Base-by-base conservation (phyloP, 2,888 invertebrate species). In the Heliconius sara region DNA sequence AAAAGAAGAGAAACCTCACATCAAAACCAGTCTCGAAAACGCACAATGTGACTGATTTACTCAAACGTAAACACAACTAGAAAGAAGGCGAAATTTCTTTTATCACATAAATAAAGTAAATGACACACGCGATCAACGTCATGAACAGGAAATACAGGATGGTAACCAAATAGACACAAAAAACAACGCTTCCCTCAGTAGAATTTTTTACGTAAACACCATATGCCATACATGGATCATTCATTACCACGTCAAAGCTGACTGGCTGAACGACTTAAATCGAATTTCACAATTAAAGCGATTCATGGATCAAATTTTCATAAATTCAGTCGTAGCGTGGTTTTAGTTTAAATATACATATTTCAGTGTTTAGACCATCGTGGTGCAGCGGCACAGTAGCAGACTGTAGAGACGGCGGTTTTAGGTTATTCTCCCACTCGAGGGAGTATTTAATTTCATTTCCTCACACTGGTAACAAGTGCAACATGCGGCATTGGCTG, bases 71-170 rank as follows among this genome's bases (percentile, higher is more conserved):
- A 77, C 76, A 71, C 57, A 43, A 27, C 52, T 22, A 25, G 70
- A 70, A 70, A 16, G 25, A 43, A 70, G 68, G 9, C 73, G 47
- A 71, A 71, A 52, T n/a, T 34, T 60, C 34, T 76, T 70, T 52
- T 63, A 22, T 43, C 57, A 65, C 70, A 73, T 79, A 72, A 79
- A 79, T 79, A 79, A 79, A 79, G 66, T 39, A 76, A 76, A 76
- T 76, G 65, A 76, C 79, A 47, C 76, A 74, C 68, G 65, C 66
- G 78, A 79, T 79, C 76, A 72, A 79, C 71, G 79, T 79, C 79
- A 76, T 43, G 52, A 77, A 72, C 76, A 77, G 79, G 76, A 73
- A 76, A 76, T 70, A 70, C 43, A 70, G 43, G 70, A 60, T 66
- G 71, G 52, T 72, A 72, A 57, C 57, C 66, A 25, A 43, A 71